Base-by-base conservation (phyloP, 92 coral and sea anemone genomes). In the Metridium senile region DNA sequence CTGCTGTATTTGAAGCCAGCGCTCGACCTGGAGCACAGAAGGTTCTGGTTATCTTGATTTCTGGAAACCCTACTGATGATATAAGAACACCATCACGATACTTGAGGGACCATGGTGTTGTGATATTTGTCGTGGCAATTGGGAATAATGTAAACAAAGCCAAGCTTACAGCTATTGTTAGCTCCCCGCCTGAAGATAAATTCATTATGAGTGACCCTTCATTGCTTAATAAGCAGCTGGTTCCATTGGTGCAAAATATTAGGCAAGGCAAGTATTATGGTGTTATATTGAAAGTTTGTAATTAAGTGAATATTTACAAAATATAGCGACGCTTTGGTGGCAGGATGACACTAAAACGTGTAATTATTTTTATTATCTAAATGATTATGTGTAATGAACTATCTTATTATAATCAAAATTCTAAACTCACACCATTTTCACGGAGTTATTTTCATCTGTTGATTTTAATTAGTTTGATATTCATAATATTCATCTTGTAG, bases 1-100 rank as follows among this genome's bases (percentile, higher is more conserved):
- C 58, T 13, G 77, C 39, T 9, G 64, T 91, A 11, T 93, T 88
- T 66, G 97, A 87, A 21, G 77, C 77, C 31, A 93, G 93, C 26
- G 91, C 98, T 3, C 85, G 98, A 2, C 93, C 93, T 23, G 98
- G 91, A 19, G 91, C 92, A 54, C 89, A 85, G 25, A 85, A 93
- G 47, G 87, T 91, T 62, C 76, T 93, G 33, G 88, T 93, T 10
- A 67, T 93, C 43, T 26, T 93, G 57, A 78, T 74, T 16, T 91
- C 89, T 6, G 98, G 93, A 16, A 46, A 33, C 25, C 75, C 90
- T 8, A 57, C 84, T n/a, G 98, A 93, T 84, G 92, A 91, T 65
- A 79, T 82, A 16, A 73, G 68, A 39, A 56, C 82, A 1, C 86
- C 97, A 31, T 83, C 98, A 26, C 80, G 93, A 18, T 89, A 64